These are phyloP conservation scores for Maccullochella peelii DNA, from an alignment of 2,113 vertebrate species.

Conservation along the genomic window DNA sequence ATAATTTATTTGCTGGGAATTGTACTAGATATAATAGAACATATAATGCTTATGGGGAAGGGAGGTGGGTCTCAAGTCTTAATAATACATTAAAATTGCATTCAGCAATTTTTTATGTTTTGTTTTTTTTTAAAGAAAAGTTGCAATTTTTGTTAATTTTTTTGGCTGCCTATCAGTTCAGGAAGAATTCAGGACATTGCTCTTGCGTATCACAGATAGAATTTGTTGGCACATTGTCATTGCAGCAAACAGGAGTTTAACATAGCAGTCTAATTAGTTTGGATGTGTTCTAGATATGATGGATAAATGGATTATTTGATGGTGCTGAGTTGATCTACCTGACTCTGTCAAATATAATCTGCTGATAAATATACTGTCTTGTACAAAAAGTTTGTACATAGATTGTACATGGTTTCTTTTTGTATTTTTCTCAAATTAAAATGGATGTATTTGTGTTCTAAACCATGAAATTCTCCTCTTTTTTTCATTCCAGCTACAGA, in stretches of 20 bases:
- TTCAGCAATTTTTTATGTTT: slow-evolving; percentile 74
- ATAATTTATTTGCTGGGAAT: slow-evolving; percentile 79
- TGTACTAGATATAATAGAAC: slow-evolving; percentile 75
- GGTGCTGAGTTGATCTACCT: slow-evolving; percentile 98
- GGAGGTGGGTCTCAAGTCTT: slow-evolving; percentile 84
- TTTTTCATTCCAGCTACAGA: slow-evolving; percentile 37
- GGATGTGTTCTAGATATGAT: slow-evolving; percentile 79
- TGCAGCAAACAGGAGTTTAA: slow-evolving; percentile 88
- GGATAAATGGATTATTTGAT: slow-evolving; percentile 87
- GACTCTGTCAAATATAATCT: slow-evolving; percentile 97
- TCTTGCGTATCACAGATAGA: slow-evolving; percentile 71
- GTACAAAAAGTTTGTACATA: slow-evolving; percentile 99
- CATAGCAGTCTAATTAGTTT: slow-evolving; percentile 87
- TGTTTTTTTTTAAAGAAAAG: slow-evolving; percentile 50
- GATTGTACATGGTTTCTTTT: slow-evolving; percentile 99
- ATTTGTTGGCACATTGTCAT: slow-evolving; percentile 84
- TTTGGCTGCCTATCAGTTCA: slow-evolving; percentile 78
- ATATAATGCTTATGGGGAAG: slow-evolving; percentile 70
- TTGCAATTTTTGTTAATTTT: slow-evolving; percentile 58
- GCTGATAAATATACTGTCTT: slow-evolving; percentile 98
- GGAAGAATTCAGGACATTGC: slow-evolving; percentile 80
- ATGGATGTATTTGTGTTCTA: slow-evolving; percentile 99
- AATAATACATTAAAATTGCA: slow-evolving; percentile 79
- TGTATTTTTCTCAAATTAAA: slow-evolving; percentile 99
- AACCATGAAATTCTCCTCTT: slow-evolving; percentile 62